Conservation (phyloP, 2,888 invertebrate genomes). For the Graphium colonna region DNA sequence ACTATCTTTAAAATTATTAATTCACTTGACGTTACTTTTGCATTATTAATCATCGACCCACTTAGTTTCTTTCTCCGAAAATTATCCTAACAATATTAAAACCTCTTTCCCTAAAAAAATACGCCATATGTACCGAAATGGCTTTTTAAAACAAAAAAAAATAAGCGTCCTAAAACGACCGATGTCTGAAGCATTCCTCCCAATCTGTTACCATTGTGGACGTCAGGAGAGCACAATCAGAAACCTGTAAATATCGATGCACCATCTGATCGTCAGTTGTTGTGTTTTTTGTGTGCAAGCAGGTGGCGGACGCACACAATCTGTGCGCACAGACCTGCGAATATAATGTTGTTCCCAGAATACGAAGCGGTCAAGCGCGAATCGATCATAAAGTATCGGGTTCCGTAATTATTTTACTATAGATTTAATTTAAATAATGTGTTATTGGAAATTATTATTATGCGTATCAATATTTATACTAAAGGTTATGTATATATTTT, state of each 20-base stretch:
- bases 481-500: no score
- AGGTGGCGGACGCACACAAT: conserved; percentile 66
- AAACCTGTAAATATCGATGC: conserved; percentile 29
- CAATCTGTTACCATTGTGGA: conserved; percentile 6
- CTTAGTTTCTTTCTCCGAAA: no score
- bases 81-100: no score
- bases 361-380: conserved; percentile 48
- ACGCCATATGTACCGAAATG: neutral
- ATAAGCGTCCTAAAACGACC: conserved; percentile 18
- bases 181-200: neutral
- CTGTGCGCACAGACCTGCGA: conserved; percentile 65
- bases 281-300: conserved; percentile 33
- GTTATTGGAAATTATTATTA: no score
- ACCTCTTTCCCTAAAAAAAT: no score
- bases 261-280: conserved; percentile 71
- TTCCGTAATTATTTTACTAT: conserved; percentile 9
- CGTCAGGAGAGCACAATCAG: conserved; percentile 17
- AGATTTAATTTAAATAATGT: neutral
- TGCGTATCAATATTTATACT: no score
- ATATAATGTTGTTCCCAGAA: conserved; percentile 51
- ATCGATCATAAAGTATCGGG: conserved; percentile 8
- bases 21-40: no score
- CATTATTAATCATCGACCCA: no score
- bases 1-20: no score
- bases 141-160: neutral